Evolutionary conservation across 2,888 invertebrate genomes (phyloP).

Genomic region (Platycnemis pennipes): DNA sequence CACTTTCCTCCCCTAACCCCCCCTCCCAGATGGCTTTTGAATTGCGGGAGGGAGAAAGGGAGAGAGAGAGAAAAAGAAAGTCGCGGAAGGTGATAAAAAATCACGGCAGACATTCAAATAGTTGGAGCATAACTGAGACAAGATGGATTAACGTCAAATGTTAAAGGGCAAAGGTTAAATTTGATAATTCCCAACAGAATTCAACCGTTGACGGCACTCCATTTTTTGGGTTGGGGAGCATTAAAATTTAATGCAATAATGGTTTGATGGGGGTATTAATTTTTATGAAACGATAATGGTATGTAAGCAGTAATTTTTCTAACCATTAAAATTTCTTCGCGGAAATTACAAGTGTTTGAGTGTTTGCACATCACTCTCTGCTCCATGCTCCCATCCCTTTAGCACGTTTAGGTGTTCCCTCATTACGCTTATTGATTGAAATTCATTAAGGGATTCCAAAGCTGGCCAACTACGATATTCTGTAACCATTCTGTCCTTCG

Average conservation of each 20-base stretch:
- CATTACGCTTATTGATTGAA: too few species aligned
- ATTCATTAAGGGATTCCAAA: too few species aligned
- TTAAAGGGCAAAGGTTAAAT: not conserved
- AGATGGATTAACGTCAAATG: not conserved
- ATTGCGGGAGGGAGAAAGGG: not conserved
- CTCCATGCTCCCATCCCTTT: too few species aligned
- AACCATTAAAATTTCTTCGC: too few species aligned
- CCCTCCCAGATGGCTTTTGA: not conserved
- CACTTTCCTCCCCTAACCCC: conserved; percentile 51
- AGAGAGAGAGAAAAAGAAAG: not conserved
- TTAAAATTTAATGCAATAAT: not conserved
- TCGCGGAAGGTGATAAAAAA: not conserved
- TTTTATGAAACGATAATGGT: not conserved
- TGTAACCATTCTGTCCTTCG: too few species aligned
- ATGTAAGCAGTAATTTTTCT: too few species aligned
- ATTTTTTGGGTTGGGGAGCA: not conserved
- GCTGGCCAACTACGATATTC: too few species aligned
- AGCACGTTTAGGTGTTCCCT: too few species aligned
- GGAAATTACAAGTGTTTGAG: too few species aligned
- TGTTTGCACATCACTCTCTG: too few species aligned
- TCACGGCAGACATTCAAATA: not conserved
- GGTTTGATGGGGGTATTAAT: not conserved
- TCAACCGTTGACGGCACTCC: not conserved
- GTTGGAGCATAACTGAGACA: not conserved
- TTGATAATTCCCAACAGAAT: not conserved